phyloP scores from a whole-genome alignment of 2,113 vertebrate genomes.

The Chaetops frenatus region DNA sequence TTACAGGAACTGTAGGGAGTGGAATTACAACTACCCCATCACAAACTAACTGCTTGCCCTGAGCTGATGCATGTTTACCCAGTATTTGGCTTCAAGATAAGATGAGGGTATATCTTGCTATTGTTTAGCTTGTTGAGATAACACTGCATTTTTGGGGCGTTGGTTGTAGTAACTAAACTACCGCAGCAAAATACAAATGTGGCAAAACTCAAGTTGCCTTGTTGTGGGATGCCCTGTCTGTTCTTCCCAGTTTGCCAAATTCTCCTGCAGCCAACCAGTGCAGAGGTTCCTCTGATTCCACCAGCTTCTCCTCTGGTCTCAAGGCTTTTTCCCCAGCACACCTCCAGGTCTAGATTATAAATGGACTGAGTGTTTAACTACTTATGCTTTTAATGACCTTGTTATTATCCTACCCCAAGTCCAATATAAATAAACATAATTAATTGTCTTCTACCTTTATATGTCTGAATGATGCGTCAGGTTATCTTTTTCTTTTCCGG shows the following conservation, averaged over 20 bases:
- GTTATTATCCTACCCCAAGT: not conserved
- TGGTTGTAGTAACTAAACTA: not conserved
- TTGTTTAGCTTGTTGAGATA: not conserved
- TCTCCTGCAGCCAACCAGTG: not conserved
- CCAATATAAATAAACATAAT: not conserved
- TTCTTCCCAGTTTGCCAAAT: not conserved
- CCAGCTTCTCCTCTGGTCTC: not conserved
- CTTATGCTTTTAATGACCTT: not conserved
- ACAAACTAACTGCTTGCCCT: not conserved
- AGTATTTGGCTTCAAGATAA: not conserved
- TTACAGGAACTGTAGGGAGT: not conserved
- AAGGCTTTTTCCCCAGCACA: not conserved
- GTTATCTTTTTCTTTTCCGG: not conserved
- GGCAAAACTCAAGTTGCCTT: not conserved
- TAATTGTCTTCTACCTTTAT: not conserved
- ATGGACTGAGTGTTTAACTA: accelerated
- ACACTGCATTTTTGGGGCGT: not conserved
- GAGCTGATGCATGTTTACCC: not conserved
- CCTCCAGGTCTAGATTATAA: not conserved
- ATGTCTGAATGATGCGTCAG: not conserved
- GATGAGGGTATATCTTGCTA: not conserved
- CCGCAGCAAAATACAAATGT: accelerated
- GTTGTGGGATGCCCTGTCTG: not conserved
- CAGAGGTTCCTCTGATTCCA: not conserved
- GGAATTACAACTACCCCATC: not conserved